These are phyloP conservation scores for Stramonita haemastoma DNA, from an alignment of 2,888 invertebrate species.

Conservation along the genomic window DNA sequence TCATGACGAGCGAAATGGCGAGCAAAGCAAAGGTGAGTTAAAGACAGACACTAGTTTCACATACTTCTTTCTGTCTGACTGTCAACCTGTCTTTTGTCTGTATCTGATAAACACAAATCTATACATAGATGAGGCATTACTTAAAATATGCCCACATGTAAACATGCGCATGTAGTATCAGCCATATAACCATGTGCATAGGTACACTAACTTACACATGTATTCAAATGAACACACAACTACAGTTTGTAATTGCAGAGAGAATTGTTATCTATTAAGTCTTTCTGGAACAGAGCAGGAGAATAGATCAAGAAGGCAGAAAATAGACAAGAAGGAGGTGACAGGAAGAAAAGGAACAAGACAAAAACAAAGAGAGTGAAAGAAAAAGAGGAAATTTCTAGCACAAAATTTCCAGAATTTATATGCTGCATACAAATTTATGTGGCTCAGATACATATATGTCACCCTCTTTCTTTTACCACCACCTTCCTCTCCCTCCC, in stretches of 20 bases:
- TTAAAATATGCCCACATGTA: neutral
- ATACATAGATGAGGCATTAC: neutral
- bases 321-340: too few relatives aligned
- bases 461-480: neutral
- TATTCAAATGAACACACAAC: neutral
- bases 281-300: neutral
- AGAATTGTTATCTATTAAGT: neutral
- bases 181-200: neutral
- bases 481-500: neutral
- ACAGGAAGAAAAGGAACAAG: too few relatives aligned
- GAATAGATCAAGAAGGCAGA: too few relatives aligned
- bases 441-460: neutral
- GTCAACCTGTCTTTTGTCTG: neutral
- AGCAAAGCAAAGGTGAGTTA: conserved; percentile 74
- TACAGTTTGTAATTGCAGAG: neutral
- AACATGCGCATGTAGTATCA: neutral
- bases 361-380: too few relatives aligned
- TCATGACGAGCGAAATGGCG: conserved; percentile 76
- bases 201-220: neutral
- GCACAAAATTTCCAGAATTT: too few relatives aligned
- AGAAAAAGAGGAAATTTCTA: too few relatives aligned
- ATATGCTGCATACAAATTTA: too few relatives aligned
- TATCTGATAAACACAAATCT: too few relatives aligned
- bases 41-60: neutral
- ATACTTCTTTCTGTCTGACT: neutral